phyloP scores from a whole-genome alignment of 2,113 vertebrate species.

The Gnathonemus longibarbis region DNA sequence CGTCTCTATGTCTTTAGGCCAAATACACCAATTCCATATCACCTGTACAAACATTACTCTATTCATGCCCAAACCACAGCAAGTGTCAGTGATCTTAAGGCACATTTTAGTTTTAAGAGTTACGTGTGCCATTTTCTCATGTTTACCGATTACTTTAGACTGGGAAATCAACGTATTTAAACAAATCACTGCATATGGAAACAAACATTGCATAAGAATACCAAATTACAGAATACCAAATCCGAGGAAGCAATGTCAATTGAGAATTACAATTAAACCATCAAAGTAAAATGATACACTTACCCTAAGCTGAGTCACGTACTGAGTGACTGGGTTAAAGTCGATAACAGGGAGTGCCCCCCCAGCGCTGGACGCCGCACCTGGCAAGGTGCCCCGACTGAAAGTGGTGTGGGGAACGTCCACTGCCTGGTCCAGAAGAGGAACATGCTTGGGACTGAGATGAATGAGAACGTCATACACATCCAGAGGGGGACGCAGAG shows the following conservation, averaged over 20 bases:
- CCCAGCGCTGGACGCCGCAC: constrained; percentile 25
- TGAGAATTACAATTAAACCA: not conserved
- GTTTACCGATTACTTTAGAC: not conserved
- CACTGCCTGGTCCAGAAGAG: constrained; percentile 69
- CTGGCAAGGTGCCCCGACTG: constrained; percentile 56
- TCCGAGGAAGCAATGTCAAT: not conserved
- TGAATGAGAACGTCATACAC: constrained; percentile 81
- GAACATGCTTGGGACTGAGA: constrained; percentile 75
- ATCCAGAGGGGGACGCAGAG: constrained; percentile 85
- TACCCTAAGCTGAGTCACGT: constrained; percentile 80
- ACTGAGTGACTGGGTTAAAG: constrained; percentile 78
- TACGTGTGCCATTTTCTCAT: not conserved
- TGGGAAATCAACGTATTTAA: not conserved
- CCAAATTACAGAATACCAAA: not conserved
- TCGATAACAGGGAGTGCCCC: constrained; percentile 74
- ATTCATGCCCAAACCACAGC: not conserved
- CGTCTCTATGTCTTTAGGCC: not conserved
- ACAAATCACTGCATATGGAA: not conserved
- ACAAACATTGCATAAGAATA: not conserved
- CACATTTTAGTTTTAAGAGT: not conserved
- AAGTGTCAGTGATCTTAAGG: not conserved
- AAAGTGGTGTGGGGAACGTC: constrained; percentile 63
- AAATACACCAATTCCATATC: not conserved
- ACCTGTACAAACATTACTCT: constrained; percentile 2
- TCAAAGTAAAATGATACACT: not conserved